These are phyloP conservation scores for Thamnophis sirtalis DNA, from an alignment of 2,113 vertebrate genomes.

Conservation along the genomic window DNA sequence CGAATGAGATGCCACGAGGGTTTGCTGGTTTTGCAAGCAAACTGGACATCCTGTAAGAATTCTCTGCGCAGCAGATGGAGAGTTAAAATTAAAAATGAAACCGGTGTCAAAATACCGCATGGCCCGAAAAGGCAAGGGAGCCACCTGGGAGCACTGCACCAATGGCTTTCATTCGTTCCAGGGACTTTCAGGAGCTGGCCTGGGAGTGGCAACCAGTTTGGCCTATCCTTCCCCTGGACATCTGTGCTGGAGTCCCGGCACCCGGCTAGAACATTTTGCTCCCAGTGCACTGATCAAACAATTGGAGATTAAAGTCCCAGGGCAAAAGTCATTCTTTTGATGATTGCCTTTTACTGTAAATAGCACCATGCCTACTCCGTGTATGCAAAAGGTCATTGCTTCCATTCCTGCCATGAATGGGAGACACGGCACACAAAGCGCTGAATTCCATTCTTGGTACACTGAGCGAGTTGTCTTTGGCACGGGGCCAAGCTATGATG, in stretches of 20 bases:
- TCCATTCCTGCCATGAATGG: neutral
- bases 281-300: slow-evolving; percentile 9
- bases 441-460: neutral
- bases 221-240: neutral
- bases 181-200: neutral
- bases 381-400: neutral
- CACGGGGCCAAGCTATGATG: neutral
- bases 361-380: neutral
- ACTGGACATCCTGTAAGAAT: neutral
- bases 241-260: neutral
- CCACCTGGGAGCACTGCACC: neutral
- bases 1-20: neutral
- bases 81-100: neutral
- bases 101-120: neutral
- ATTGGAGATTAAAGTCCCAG: neutral
- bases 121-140: neutral
- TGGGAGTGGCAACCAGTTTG: neutral
- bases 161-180: neutral
- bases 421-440: neutral
- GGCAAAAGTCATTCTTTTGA: slow-evolving; percentile 29
- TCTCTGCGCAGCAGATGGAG: neutral
- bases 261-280: slow-evolving; percentile 9
- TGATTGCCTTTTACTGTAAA: slow-evolving; percentile 24
- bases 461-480: neutral
- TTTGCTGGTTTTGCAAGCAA: neutral